Base-by-base conservation (phyloP, 2,113 vertebrate genomes). In the Eolophus roseicapilla region DNA sequence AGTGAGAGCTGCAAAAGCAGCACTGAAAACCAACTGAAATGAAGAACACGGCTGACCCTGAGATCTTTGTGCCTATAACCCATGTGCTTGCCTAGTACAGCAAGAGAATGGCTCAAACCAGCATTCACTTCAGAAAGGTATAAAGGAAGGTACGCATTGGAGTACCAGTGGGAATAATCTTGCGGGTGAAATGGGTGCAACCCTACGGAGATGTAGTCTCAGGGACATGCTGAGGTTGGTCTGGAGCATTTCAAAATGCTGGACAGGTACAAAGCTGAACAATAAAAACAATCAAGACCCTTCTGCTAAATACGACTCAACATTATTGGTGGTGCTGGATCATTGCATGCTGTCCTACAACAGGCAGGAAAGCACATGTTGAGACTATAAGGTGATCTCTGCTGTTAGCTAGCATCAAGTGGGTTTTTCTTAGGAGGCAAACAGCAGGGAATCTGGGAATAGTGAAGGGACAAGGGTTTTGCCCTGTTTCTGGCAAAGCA, bases 141-240 rank as follows among this genome's bases (percentile, higher is more conserved):
- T 7, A 28, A 50, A 80, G 43, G 29, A 47, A 78, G 11, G 35
- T 27, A 35, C 1, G 0, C 2, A 2, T 19, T 1, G 1, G 10
- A 13, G 15, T 28, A 41, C 17, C 1, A 1, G 20, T 13, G 0
- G 28, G 28, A 74, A 73, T 39, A 69, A 29, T 50, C 62, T 20
- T 13, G 13, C 41, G 77, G 78, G 33, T 43, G 37, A 57, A 75
- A 69, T 20, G 33, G 8, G 17, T 6, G 9, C 25, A 92, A 21
- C 17, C 6, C 27, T 68, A 49, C 19, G 35, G 33, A 19, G 52
- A 33, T 50, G 18, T 24, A 28, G 31, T 35, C 35, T 46, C 53
- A 37, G 41, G 31, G 16, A 3, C 8, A 5, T 1, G 5, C 65
- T 78, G 62, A 53, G 50, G 21, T 5, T 43, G 17, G 16, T 43